Evolutionary conservation across 2,888 invertebrate species (phyloP).

Genomic region (Tetramorium bicarinatum): DNA sequence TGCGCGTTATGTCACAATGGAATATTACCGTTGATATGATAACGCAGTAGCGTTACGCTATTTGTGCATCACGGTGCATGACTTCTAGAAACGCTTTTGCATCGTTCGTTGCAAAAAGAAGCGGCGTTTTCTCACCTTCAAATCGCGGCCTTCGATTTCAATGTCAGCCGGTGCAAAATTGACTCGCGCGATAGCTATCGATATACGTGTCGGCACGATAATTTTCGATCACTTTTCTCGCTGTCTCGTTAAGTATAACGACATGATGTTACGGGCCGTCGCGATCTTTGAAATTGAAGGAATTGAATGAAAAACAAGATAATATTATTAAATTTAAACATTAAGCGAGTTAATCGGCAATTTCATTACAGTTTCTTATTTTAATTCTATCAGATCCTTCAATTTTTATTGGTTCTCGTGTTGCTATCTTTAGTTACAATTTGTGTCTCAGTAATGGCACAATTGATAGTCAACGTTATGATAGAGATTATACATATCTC

Average conservation of each 20-base stretch:
- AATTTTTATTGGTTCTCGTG: background rate
- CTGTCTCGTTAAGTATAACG: constrained; percentile 11
- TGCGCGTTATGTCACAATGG: constrained; percentile 44
- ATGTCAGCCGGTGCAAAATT: constrained; percentile 46
- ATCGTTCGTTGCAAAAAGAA: constrained; percentile 16
- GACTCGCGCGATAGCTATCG: constrained; percentile 55
- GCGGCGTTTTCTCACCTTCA: constrained; percentile 39
- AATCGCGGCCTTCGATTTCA: constrained; percentile 41
- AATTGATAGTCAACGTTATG: background rate
- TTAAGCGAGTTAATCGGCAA: background rate
- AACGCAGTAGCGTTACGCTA: constrained; percentile 33
- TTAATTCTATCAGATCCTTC: background rate
- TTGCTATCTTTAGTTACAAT: background rate
- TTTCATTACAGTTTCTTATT: background rate
- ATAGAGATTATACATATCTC: background rate
- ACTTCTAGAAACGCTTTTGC: constrained; percentile 62
- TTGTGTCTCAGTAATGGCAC: constrained; percentile 6
- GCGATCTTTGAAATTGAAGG: background rate
- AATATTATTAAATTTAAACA: constrained; percentile 14
- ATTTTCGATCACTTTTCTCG: constrained; percentile 60
- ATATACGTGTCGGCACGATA: constrained; percentile 55
- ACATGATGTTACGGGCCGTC: constrained; percentile 4
- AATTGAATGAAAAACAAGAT: background rate
- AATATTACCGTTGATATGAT: constrained; percentile 41
- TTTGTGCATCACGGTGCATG: constrained; percentile 60